Base-by-base conservation (phyloP, 2,797 vertebrate species). In the Molossus molossus region DNA sequence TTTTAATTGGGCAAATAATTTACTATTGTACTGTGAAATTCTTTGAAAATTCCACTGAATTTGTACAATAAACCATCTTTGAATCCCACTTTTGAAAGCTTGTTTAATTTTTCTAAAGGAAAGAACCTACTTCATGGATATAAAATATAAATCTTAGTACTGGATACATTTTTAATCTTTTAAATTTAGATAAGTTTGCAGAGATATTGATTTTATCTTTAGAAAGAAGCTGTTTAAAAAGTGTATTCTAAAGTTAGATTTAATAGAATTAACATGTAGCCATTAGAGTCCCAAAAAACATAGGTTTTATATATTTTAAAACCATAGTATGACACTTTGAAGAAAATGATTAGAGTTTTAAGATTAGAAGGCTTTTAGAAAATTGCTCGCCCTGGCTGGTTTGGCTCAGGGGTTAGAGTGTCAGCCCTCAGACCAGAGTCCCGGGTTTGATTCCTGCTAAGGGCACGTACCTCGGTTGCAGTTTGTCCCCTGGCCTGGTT, bases 1-100 rank as follows among this genome's bases (percentile, higher is more conserved):
- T 67, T 48, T n/a, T 2, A 83, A 57, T 48, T 75, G 17, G 12
- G 2, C 90, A 80, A 82, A 45, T 92, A 58, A 73, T 58, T 92
- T 79, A 77, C 67, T 17, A 40, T 18, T 93, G 20, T 65, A 83
- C 21, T 88, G 97, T 86, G 72, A 94, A 95, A 92, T 86, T 94
- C 27, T 92, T 80, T 87, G 79, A 94, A 87, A 88, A 94, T 83
- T 86, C 14, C 21, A 14, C 64, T 89, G 79, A 80, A 76, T 96
- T 75, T 84, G 15, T 94, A 25, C 14, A 84, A n/a, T 65, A 81
- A 91, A 45, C 20, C 25, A 40, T 1, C 11, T 91, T 91, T 96
- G 67, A 84, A 81, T 87, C 17, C 17, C 57, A 21, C 25, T 76
- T 95, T 93, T 81, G 62, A 75, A 91, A 91, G 6, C 45, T 87